phyloP scores from a whole-genome alignment of 1,140 invertebrate species.

The Bombyx mori region ASM3026992v2 NC_085116.1:3122001-3122500 shows the following conservation, averaged over 20 bases:
- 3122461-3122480: slow-evolving; percentile 56
- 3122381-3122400: slow-evolving; percentile 10
- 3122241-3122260: slow-evolving; percentile 30
- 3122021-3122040: too few species aligned
- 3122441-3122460: slow-evolving; percentile 41
- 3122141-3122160: slow-evolving; percentile 34
- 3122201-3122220: slow-evolving; percentile 42
- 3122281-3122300: slow-evolving; percentile 27
- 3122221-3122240: slow-evolving; percentile 30
- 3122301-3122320: slow-evolving; percentile 28
- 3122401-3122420: slow-evolving; percentile 16
- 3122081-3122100: background rate
- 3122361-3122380: slow-evolving; percentile 13
- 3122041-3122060: too few species aligned
- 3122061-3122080: too few species aligned
- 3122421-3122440: slow-evolving; percentile 30
- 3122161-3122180: slow-evolving; percentile 51
- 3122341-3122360: slow-evolving; percentile 29
- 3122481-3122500: too few species aligned
- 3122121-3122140: background rate
- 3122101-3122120: background rate
- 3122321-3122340: slow-evolving; percentile 25
- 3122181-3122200: slow-evolving; percentile 34
- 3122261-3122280: slow-evolving; percentile 24
- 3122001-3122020: too few species aligned